Evolutionary conservation across 2,888 invertebrate genomes (phyloP).

Genomic region (Ichneumon xanthorius): DNA sequence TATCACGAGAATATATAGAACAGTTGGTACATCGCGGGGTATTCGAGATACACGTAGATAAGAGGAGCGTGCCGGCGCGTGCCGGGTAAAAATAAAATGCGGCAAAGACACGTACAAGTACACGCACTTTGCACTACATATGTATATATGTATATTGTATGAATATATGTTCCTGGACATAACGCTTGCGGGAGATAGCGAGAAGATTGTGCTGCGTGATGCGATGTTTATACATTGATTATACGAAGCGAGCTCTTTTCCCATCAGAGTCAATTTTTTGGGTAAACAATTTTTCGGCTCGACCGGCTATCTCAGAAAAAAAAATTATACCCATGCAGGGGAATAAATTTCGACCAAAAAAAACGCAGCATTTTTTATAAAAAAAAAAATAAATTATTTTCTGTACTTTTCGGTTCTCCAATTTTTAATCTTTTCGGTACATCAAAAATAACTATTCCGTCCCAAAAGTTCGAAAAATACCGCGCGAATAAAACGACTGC

Average conservation of each 20-base stretch:
- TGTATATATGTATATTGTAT: slow-evolving; percentile 23
- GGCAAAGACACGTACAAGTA: slow-evolving; percentile 55
- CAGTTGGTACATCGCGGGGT: slow-evolving; percentile 77
- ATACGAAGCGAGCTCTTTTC: slow-evolving; percentile 24
- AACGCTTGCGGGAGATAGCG: slow-evolving; percentile 55
- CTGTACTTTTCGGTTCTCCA: too few relatives aligned
- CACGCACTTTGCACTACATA: slow-evolving; percentile 4
- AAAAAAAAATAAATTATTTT: neutral
- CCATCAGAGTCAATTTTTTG: slow-evolving; percentile 39
- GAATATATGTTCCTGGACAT: slow-evolving; percentile 25
- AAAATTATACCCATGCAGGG: too few relatives aligned
- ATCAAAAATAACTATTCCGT: too few relatives aligned
- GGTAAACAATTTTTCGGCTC: slow-evolving; percentile 38
- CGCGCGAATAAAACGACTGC: too few relatives aligned
- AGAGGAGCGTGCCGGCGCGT: slow-evolving; percentile 73
- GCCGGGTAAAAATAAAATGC: slow-evolving; percentile 75
- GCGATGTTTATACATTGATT: slow-evolving; percentile 66
- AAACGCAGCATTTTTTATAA: too few relatives aligned
- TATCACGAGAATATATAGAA: slow-evolving; percentile 74
- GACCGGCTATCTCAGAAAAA: slow-evolving; percentile 4
- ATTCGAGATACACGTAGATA: slow-evolving; percentile 72
- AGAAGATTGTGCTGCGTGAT: slow-evolving; percentile 30
- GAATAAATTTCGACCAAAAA: too few relatives aligned
- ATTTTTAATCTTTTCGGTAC: too few relatives aligned
- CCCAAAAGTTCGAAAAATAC: too few relatives aligned